Percentiles rank a stretch among this genome's conserved stretches.
These are phyloP conservation scores for Odocoileus virginianus DNA, from an alignment of 2,113 vertebrate species.

Conservation along the genomic window DNA sequence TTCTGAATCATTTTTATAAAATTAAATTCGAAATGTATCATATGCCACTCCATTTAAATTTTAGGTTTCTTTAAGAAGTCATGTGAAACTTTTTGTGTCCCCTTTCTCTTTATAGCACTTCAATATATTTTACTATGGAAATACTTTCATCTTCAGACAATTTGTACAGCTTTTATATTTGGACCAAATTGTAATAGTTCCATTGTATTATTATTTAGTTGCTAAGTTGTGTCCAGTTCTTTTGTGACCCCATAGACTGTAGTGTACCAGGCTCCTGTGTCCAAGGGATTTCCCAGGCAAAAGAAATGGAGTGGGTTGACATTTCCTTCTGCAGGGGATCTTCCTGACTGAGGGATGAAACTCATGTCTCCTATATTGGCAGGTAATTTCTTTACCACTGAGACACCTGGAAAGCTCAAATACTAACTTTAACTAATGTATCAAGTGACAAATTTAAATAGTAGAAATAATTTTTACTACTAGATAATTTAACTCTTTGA, in stretches of 20 bases:
- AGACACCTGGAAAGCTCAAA: not conserved
- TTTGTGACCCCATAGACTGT: too few relatives aligned
- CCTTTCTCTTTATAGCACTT: not conserved
- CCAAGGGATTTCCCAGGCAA: too few relatives aligned
- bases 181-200: not conserved
- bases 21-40: conserved; percentile 11
- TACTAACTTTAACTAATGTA: not conserved
- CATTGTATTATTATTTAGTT: not conserved
- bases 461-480: not conserved
- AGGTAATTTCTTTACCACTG: not conserved
- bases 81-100: not conserved
- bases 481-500: not conserved
- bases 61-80: not conserved
- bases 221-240: too few relatives aligned
- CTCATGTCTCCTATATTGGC: not conserved
- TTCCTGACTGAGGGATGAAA: not conserved
- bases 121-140: not conserved
- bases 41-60: not conserved
- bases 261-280: too few relatives aligned
- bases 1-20: not conserved
- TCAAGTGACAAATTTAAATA: not conserved
- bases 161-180: not conserved
- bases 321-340: not conserved
- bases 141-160: not conserved
- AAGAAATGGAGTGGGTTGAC: not conserved